These are phyloP conservation scores for Ptychadena robeensis DNA, from an alignment of 2,797 vertebrate species.

Conservation along the genomic window DNA sequence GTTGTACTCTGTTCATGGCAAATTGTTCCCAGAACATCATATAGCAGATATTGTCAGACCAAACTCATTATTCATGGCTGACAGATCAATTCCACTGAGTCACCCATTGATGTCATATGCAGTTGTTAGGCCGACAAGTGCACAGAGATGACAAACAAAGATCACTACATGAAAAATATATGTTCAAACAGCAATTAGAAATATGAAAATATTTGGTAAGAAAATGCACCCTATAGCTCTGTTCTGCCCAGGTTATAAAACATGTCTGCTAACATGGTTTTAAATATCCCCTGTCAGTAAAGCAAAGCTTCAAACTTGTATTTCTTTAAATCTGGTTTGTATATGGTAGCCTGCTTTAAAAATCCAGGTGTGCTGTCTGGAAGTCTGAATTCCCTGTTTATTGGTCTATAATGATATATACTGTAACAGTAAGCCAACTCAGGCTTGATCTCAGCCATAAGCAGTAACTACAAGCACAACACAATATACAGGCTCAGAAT, in stretches of 20 bases:
- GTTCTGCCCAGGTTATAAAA: neutral
- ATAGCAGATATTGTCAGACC: neutral
- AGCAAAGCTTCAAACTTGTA: neutral
- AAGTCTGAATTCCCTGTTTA: constrained; percentile 14
- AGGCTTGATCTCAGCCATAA: neutral
- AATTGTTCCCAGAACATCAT: neutral
- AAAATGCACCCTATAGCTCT: neutral
- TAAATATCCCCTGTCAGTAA: neutral
- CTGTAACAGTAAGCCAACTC: neutral
- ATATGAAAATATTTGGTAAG: neutral
- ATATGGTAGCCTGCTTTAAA: neutral
- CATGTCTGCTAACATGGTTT: neutral
- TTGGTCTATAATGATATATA: constrained; percentile 9
- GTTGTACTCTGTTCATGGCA: neutral
- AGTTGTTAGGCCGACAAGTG: neutral
- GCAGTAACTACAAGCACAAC: neutral
- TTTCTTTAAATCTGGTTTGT: neutral
- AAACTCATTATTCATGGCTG: neutral
- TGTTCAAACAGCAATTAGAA: neutral
- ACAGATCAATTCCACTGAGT: neutral
- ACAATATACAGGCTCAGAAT: neutral
- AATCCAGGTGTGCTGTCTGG: constrained; percentile 24
- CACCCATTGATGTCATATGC: no score
- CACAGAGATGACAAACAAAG: neutral
- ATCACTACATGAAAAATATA: neutral